Evolutionary conservation across 2,888 invertebrate species (phyloP), one percentile per base, ranked within the genome.

Genomic region (Sarcophaga carnaria): DNA sequence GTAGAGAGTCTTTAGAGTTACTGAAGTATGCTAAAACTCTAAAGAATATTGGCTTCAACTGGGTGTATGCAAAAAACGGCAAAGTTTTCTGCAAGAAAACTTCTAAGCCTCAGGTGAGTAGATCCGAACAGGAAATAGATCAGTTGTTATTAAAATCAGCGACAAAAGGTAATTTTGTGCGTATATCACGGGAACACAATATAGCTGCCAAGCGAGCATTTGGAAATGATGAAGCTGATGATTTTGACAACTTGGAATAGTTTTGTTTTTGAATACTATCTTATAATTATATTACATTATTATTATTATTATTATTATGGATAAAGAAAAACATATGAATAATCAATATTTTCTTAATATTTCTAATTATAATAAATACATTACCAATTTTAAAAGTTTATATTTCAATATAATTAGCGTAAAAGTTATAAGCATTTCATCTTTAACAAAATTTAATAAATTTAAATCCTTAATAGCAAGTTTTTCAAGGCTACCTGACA

Each of bases 341-440:
- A 67, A 45, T 67, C 47, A 67, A 27, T 67, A 45, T 67, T 67
- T 67, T 67, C 47, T 45, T 45, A 45, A 67, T 45, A 67, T 47
- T n/a, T 67, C 20, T 10, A 67, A 67, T 37, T 66, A 66, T 14
- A 66, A 66, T 66, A 66, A 66, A 66, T 37, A 66, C 10, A 27
- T 66, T 27, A 6, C 14, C 45, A 67, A 14, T 47, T 67, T 67
- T 12, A 20, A 45, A 45, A 67, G 17, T 67, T 67, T 45, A 67
- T 67, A 45, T 67, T 67, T 67, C n/a, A 67, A 67, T 67, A 45
- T 67, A 47, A 67, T 67, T n/a, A 67, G 67, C n/a, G 67, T 67
- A 10, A 67, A 67, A 3, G 47, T 20, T 27, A 45, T 20, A 67
- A 67, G 45, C 67, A 67, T 67, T 67, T 67, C 67, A 67, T 67